Base-by-base conservation (phyloP, 2,888 invertebrate species). In the Gibbula magus region DNA sequence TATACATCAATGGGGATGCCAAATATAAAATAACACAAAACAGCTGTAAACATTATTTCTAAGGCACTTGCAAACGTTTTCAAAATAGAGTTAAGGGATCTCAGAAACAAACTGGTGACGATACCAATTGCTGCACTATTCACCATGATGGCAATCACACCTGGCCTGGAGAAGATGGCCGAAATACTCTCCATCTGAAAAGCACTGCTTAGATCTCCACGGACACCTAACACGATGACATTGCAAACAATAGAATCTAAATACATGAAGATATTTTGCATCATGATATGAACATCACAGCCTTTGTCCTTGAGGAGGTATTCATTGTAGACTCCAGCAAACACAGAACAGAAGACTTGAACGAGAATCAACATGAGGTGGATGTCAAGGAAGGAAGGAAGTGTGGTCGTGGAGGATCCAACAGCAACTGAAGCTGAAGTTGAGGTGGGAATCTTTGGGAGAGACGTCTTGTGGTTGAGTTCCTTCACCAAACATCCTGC, bases 231-330 rank as follows among this genome's bases (percentile, higher is more conserved):
- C 80, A 97, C 94, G 2, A 95, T 92, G n/a, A 96, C 92, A 93
- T 98, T 98, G 92, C 97, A 98, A n/a, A 97, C 90, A 83, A 98
- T 97, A 4, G 98, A 98, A 93, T 98, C 97, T 39, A 97, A 91
- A 92, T 98, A 98, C 97, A 98, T 98, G 90, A 97, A 98, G 8
- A 97, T 95, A 92, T 98, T 99, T 93, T 98, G 98, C 85, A 98
- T 94, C 93, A 97, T 97, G 89, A 98, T 96, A 91, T 97, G 96
- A 0, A 97, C 96, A 85, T 96, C 95, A 2, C 95, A 95, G 22
- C 97, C 97, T 88, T 96, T 95, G 39, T 96, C 96, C 94, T 98
- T 98, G 3, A 99, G 94, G 77, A 99, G 94, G 93, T 97, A 97
- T 92, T 99, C 98, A 92, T 98, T 98, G 93, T 98, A 99, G 2